These are phyloP conservation scores for Drosophila fulvimacula DNA, from an alignment of 2,888 invertebrate genomes.

Conservation along the genomic window DNA sequence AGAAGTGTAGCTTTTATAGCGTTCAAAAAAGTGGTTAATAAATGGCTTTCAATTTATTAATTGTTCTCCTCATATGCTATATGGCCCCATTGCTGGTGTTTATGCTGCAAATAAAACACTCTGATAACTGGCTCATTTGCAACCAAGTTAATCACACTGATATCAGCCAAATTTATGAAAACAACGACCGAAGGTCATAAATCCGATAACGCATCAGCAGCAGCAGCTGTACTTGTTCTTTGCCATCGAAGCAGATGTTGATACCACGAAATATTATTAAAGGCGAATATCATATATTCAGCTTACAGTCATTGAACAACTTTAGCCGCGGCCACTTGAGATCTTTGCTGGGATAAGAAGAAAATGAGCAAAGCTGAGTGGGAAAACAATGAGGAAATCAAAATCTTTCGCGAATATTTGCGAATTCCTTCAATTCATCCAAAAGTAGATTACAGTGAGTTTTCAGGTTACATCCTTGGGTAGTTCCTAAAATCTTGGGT, in stretches of 20 bases:
- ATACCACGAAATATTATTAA: background rate
- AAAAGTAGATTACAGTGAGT: slow-evolving; percentile 92
- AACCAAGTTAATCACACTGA: slow-evolving; percentile 32
- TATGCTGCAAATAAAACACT: background rate
- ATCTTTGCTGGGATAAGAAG: background rate
- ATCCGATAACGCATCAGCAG: slow-evolving; percentile 33
- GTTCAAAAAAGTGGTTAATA: background rate
- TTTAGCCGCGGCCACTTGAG: slow-evolving; percentile 2
- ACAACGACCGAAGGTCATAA: slow-evolving; percentile 27
- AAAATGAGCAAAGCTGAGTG: slow-evolving; percentile 71
- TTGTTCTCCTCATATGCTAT: background rate
- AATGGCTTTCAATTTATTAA: background rate
- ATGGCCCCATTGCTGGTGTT: background rate
- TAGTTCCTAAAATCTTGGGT: background rate
- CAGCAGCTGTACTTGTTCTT: slow-evolving; percentile 12
- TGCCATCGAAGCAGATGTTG: slow-evolving; percentile 1
- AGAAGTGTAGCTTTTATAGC: background rate
- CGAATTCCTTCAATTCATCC: slow-evolving; percentile 95
- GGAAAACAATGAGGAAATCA: slow-evolving; percentile 87
- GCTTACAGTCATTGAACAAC: slow-evolving; percentile 16
- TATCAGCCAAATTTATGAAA: slow-evolving; percentile 23
- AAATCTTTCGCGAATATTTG: slow-evolving; percentile 93
- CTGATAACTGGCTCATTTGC: slow-evolving; percentile 40
- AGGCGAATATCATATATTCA: background rate
- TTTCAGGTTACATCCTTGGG: background rate